phyloP scores from a whole-genome alignment of 2,888 invertebrate genomes.

The Diarsia brunnea region DNA sequence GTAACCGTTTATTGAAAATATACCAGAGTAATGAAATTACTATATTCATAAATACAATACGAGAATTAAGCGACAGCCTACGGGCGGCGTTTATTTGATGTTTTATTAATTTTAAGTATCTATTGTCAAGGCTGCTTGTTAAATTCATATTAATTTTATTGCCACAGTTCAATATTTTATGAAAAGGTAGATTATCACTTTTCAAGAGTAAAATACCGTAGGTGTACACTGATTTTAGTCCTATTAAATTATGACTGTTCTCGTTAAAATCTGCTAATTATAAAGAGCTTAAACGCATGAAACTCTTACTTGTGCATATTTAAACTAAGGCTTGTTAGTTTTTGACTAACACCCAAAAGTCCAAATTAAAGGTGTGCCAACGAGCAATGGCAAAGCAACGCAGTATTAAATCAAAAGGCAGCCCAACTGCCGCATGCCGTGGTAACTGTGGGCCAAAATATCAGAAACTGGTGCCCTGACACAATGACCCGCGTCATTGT shows the following conservation, averaged over 20 bases:
- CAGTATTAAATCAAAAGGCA: too few species aligned
- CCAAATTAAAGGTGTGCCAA: too few species aligned
- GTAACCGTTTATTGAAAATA: conserved; percentile 48
- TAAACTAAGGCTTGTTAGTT: too few species aligned
- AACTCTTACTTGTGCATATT: too few species aligned
- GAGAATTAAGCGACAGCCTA: conserved; percentile 27
- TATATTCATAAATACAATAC: conserved; percentile 32
- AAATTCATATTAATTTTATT: neutral
- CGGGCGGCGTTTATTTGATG: conserved; percentile 30
- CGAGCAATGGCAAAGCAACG: too few species aligned
- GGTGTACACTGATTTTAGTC: neutral
- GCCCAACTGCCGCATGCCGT: too few species aligned
- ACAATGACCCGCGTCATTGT: too few species aligned
- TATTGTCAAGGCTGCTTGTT: conserved; percentile 4
- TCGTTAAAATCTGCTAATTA: too few species aligned
- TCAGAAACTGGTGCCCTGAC: too few species aligned
- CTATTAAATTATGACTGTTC: neutral
- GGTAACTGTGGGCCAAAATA: too few species aligned
- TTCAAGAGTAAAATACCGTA: neutral
- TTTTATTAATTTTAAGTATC: conserved; percentile 25
- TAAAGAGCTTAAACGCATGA: too few species aligned
- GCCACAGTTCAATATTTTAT: neutral
- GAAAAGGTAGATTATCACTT: neutral
- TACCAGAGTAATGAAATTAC: conserved; percentile 28
- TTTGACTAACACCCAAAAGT: too few species aligned